Evolutionary conservation across 2,888 invertebrate genomes (phyloP).

Genomic region (Oscheius sp.): DNA sequence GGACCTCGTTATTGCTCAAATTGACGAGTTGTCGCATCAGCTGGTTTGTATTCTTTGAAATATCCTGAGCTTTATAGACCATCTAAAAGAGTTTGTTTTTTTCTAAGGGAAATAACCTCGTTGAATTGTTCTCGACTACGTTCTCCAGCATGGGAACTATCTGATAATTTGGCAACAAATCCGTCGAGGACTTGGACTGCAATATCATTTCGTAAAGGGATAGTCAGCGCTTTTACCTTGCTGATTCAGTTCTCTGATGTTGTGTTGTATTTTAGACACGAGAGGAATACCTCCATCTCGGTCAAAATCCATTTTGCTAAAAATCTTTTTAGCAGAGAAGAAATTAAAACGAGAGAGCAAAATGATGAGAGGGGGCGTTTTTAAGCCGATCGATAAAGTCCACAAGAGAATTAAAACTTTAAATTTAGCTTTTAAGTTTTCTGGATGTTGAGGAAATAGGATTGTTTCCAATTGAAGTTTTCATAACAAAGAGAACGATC

Average conservation of each 20-base stretch:
- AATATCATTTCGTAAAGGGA: neutral
- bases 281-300: conserved; percentile 46
- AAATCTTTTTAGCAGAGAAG: neutral
- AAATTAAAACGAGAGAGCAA: too few species aligned
- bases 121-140: conserved; percentile 48
- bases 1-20: conserved; percentile 39
- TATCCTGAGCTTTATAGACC: conserved; percentile 53
- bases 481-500: too few species aligned
- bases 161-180: conserved; percentile 41
- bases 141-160: conserved; percentile 46
- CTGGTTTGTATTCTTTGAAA: conserved; percentile 62
- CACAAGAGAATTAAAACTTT: too few species aligned
- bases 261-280: conserved; percentile 44
- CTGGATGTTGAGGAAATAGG: too few species aligned
- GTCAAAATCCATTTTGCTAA: conserved; percentile 51
- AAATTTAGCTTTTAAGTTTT: too few species aligned
- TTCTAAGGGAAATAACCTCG: conserved; percentile 32
- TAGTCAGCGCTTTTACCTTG: conserved; percentile 38
- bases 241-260: conserved; percentile 51
- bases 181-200: conserved; percentile 43
- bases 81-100: conserved; percentile 32
- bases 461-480: too few species aligned
- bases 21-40: conserved; percentile 60
- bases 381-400: too few species aligned
- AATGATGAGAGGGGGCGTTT: too few species aligned